These are phyloP conservation scores for Aphelocoma californica DNA, from an alignment of 2,797 vertebrate species.

Conservation along the genomic window DNA sequence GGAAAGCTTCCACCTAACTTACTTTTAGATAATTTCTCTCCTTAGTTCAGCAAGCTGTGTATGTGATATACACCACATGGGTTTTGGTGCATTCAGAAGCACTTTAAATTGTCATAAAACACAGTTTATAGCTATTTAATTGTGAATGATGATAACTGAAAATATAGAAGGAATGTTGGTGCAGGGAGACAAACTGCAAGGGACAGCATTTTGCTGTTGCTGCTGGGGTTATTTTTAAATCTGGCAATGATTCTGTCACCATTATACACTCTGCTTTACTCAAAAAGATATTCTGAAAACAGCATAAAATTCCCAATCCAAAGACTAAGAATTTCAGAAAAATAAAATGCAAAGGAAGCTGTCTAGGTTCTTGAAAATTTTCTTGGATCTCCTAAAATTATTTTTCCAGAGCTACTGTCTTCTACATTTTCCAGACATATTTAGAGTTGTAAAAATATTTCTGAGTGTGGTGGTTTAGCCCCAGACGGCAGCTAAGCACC, in stretches of 20 bases:
- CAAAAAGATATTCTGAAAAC: slow-evolving; percentile 6
- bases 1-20: slow-evolving; percentile 81
- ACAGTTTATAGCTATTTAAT: slow-evolving; percentile 57
- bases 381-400: slow-evolving; percentile 17
- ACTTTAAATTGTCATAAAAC: slow-evolving; percentile 47
- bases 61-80: slow-evolving; percentile 61
- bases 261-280: slow-evolving; percentile 28
- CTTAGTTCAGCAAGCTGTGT: slow-evolving; percentile 49
- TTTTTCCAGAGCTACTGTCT: background rate
- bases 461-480: background rate
- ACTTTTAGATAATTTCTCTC: slow-evolving; percentile 69
- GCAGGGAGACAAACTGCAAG: slow-evolving; percentile 29
- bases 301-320: background rate
- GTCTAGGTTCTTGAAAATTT: slow-evolving; percentile 15
- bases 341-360: background rate
- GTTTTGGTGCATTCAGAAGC: slow-evolving; percentile 37
- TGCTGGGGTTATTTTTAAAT: slow-evolving; percentile 55
- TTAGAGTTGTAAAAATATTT: slow-evolving; percentile 19
- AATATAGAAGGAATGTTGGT: slow-evolving; percentile 19
- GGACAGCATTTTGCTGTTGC: slow-evolving; percentile 53
- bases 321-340: slow-evolving; percentile 1
- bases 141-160: slow-evolving; percentile 57
- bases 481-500: background rate
- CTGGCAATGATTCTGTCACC: slow-evolving; percentile 37
- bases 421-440: slow-evolving; percentile 4